Evolutionary conservation across 2,888 invertebrate species (phyloP).

Genomic region (Colostygia pectinataria): DNA sequence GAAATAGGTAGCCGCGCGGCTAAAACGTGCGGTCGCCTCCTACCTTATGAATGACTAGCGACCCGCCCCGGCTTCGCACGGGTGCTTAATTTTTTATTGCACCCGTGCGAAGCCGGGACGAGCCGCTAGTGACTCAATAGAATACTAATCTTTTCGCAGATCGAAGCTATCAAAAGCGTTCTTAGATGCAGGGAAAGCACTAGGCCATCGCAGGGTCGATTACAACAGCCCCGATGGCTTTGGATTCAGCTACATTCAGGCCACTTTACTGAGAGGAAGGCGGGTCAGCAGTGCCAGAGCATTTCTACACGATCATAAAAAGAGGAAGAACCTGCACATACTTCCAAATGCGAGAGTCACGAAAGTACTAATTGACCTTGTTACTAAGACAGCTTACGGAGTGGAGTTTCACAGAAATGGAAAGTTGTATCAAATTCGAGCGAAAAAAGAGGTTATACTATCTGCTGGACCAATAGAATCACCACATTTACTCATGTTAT

Average conservation of each 20-base stretch:
- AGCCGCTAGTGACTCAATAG: too few relatives aligned
- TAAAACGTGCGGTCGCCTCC: too few relatives aligned
- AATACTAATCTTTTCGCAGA: slow-evolving; percentile 47
- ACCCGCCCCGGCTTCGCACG: too few relatives aligned
- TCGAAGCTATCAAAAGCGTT: slow-evolving; percentile 85
- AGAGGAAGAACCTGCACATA: slow-evolving; percentile 83
- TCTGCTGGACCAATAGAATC: slow-evolving; percentile 91
- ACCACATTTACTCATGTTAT: slow-evolving; percentile 88
- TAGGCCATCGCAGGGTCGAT: slow-evolving; percentile 86
- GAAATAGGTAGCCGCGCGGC: too few relatives aligned
- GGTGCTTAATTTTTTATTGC: too few relatives aligned
- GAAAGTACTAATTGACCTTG: slow-evolving; percentile 82
- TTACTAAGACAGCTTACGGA: slow-evolving; percentile 69
- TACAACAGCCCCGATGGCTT: slow-evolving; percentile 86
- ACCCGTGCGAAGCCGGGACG: too few relatives aligned
- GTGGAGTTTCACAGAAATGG: slow-evolving; percentile 64
- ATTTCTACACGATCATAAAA: slow-evolving; percentile 79
- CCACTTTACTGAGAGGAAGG: slow-evolving; percentile 74
- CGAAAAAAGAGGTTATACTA: slow-evolving; percentile 81
- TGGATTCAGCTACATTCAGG: slow-evolving; percentile 80
- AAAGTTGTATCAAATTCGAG: slow-evolving; percentile 69
- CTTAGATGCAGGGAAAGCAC: slow-evolving; percentile 84
- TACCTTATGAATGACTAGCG: too few relatives aligned
- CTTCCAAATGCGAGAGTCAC: slow-evolving; percentile 80
- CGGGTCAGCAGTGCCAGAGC: slow-evolving; percentile 83